A percentile compares a stretch with the other conserved stretches of the same genome.
These are phyloP conservation scores for Hydrotaea diabolus DNA, from an alignment of 2,888 invertebrate species.

Conservation along the genomic window DNA sequence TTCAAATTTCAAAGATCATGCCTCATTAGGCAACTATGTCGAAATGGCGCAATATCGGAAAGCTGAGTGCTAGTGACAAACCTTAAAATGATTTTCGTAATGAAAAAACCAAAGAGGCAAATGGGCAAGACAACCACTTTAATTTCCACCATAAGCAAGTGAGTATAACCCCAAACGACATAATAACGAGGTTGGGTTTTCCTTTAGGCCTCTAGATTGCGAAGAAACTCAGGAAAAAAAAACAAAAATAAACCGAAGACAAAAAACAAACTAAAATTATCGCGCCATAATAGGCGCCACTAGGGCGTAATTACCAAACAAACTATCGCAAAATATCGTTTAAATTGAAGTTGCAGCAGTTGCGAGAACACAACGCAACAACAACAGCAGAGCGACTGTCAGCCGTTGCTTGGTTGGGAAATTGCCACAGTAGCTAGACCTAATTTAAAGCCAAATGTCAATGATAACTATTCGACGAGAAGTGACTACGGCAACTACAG, in stretches of 20 bases:
- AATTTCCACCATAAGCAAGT: neutral
- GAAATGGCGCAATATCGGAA: slow-evolving; percentile 12
- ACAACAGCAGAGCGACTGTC: neutral
- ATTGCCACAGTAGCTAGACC: slow-evolving; percentile 33
- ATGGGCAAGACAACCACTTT: slow-evolving; percentile 32
- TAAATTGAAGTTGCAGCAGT: slow-evolving; percentile 2
- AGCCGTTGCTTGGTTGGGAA: slow-evolving; percentile 18
- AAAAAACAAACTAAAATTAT: slow-evolving; percentile 43
- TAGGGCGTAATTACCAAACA: slow-evolving; percentile 60
- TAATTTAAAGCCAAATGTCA: slow-evolving; percentile 57
- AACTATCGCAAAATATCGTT: slow-evolving; percentile 48
- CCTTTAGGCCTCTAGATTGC: slow-evolving; percentile 11
- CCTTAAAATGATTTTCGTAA: slow-evolving; percentile 49
- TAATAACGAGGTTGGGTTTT: slow-evolving; percentile 40
- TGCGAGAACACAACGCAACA: neutral
- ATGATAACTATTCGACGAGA: slow-evolving; percentile 13
- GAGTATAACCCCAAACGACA: slow-evolving; percentile 1
- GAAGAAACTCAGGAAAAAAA: neutral
- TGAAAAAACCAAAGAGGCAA: slow-evolving; percentile 17
- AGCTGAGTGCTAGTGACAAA: slow-evolving; percentile 32
- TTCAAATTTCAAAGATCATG: slow-evolving; percentile 11
- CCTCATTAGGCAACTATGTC: slow-evolving; percentile 44
- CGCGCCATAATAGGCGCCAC: slow-evolving; percentile 61
- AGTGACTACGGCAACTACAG: slow-evolving; percentile 8
- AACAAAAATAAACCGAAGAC: slow-evolving; percentile 22